A percentile compares a stretch with the other conserved stretches of the same genome.
These are phyloP conservation scores for Saimiri boliviensis DNA, from an alignment of 2,113 vertebrate species.

Conservation along the genomic window DNA sequence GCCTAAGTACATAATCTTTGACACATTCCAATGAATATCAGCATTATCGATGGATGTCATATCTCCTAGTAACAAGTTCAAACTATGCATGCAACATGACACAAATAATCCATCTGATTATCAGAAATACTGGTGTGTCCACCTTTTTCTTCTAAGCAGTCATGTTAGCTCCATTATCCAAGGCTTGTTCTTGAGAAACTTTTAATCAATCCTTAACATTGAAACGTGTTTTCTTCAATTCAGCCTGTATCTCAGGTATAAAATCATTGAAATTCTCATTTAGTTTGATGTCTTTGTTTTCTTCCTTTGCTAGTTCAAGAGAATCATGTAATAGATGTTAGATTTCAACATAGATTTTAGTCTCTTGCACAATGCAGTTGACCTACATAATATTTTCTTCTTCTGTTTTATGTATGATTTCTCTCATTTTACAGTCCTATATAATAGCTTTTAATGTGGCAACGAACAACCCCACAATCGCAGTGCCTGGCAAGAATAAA, in stretches of 20 bases:
- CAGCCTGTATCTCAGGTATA: background rate
- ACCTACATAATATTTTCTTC: background rate
- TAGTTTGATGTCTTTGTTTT: background rate
- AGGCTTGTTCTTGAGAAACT: background rate
- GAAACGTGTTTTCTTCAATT: constrained; percentile 4
- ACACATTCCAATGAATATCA: background rate
- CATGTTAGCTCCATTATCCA: background rate
- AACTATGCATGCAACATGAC: background rate
- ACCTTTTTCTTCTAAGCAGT: background rate
- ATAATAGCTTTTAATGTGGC: background rate
- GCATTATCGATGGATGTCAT: background rate
- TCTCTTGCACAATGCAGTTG: background rate
- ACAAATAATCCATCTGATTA: background rate
- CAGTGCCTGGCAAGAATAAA: background rate
- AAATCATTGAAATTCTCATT: constrained; percentile 9
- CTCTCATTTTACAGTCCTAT: background rate
- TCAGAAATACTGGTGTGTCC: background rate
- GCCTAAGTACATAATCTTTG: background rate
- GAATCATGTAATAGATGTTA: background rate
- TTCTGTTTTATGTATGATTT: background rate
- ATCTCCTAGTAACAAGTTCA: constrained; percentile 2
- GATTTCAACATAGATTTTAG: background rate
- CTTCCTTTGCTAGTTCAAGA: background rate
- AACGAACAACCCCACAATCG: background rate
- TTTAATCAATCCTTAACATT: background rate